A percentile compares a stretch with the other conserved stretches of the same genome.
Conservation (phyloP, 2,888 invertebrate species). For the Blomia tropicalis region DNA sequence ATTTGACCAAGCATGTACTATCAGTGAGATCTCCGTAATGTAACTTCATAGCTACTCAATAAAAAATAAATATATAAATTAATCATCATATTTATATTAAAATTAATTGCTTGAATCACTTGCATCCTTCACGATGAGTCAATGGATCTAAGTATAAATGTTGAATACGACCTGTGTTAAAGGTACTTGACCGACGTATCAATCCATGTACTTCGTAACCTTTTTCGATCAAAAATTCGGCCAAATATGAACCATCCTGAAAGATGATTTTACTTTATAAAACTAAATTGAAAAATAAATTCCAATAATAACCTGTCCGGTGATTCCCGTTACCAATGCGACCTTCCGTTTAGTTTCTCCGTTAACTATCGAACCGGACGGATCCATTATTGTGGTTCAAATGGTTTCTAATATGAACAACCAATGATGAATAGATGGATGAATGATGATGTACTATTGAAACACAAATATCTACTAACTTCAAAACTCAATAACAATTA, state of each 20-base stretch:
- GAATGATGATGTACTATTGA: too few species aligned
- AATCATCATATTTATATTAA: conserved; percentile 7
- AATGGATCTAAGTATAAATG: conserved; percentile 83
- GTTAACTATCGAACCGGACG: too few species aligned
- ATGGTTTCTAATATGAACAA: too few species aligned
- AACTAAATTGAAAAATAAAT: conserved; percentile 37
- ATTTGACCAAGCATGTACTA: conserved; percentile 77
- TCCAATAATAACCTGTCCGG: conserved; percentile 62
- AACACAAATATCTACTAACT: too few species aligned
- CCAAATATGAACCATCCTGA: conserved; percentile 93
- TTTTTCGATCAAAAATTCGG: conserved; percentile 76
- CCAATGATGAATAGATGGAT: too few species aligned
- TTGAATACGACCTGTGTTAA: conserved; percentile 88
- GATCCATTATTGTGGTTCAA: too few species aligned
- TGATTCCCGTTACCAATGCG: conserved; percentile 88
- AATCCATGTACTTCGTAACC: conserved; percentile 90
- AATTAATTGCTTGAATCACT: conserved; percentile 29
- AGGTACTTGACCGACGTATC: conserved; percentile 78
- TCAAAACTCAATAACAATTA: too few species aligned
- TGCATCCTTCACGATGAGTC: conserved; percentile 52
- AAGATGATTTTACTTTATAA: conserved; percentile 29
- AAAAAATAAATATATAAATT: not conserved
- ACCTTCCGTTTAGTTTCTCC: conserved; percentile 44
- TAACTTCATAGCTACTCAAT: conserved; percentile 53
- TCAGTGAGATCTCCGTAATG: conserved; percentile 99